Conservation (phyloP, 2,888 invertebrate genomes). For the Antheraea assamensis region DNA sequence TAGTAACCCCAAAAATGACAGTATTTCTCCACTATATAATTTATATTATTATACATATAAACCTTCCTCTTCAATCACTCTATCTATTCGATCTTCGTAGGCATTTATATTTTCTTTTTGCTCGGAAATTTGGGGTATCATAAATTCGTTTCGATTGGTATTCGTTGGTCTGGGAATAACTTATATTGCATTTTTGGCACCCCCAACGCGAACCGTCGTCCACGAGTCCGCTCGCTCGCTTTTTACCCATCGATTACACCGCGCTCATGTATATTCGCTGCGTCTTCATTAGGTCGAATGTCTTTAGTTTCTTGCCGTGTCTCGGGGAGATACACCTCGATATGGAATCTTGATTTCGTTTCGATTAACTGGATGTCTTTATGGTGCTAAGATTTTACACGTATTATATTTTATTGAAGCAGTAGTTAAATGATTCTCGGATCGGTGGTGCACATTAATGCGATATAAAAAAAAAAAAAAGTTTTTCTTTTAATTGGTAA, state of each 20-base stretch:
- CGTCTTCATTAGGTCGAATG: constrained; percentile 68
- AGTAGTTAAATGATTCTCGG: background rate
- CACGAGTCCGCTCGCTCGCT: constrained; percentile 43
- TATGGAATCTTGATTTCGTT: constrained; percentile 44
- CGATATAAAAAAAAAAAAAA: background rate
- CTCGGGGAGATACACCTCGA: constrained; percentile 46
- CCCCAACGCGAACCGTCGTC: constrained; percentile 51
- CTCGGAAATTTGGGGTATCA: too few species aligned
- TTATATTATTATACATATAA: too few species aligned
- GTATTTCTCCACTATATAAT: too few species aligned
- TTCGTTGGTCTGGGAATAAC: constrained; percentile 48
- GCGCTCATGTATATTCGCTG: constrained; percentile 58
- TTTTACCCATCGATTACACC: constrained; percentile 61
- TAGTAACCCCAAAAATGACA: too few species aligned
- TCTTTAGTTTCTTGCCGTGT: constrained; percentile 42
- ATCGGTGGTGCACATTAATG: background rate
- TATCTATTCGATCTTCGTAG: too few species aligned
- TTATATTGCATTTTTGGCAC: constrained; percentile 81
- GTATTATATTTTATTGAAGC: background rate
- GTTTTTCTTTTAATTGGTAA: background rate
- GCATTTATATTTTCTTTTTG: too few species aligned
- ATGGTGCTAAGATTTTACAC: constrained; percentile 8
- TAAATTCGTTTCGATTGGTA: background rate
- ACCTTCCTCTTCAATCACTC: too few species aligned
- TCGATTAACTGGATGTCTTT: constrained; percentile 14